phyloP scores from a whole-genome alignment of 2,888 invertebrate genomes.

The Pheosia gnoma region DNA sequence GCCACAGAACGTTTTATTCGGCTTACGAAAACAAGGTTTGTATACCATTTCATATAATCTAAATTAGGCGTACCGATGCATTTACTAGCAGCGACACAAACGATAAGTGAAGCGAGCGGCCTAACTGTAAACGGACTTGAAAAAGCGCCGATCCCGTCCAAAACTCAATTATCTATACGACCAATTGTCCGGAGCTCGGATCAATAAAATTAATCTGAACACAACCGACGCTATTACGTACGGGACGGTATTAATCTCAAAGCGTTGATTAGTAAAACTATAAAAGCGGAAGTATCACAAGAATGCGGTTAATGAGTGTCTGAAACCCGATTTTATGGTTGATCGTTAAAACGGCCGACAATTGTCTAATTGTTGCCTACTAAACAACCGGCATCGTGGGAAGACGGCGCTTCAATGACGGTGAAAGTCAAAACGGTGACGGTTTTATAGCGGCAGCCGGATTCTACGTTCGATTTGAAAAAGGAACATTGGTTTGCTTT shows the following conservation, averaged over 20 bases:
- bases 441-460: conserved; percentile 71
- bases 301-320: conserved; percentile 83
- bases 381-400: conserved; percentile 77
- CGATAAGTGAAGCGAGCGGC: conserved; percentile 61
- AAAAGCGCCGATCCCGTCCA: conserved; percentile 63
- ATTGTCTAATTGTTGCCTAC: conserved; percentile 82
- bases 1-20: conserved; percentile 22
- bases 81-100: conserved; percentile 42
- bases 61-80: conserved; percentile 55
- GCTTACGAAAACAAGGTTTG: conserved; percentile 20
- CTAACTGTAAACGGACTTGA: conserved; percentile 64
- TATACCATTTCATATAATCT: conserved; percentile 49
- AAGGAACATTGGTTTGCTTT: conserved; percentile 75
- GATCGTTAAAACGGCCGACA: conserved; percentile 82
- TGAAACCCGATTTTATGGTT: conserved; percentile 80
- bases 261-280: conserved; percentile 84
- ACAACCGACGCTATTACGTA: conserved; percentile 77
- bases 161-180: conserved; percentile 82
- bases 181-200: conserved; percentile 75
- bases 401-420: conserved; percentile 70
- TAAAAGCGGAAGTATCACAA: conserved; percentile 83
- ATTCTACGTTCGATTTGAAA: conserved; percentile 71
- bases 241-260: conserved; percentile 78
- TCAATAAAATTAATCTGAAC: conserved; percentile 80
- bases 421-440: conserved; percentile 72